Conservation (phyloP, 2,113 vertebrate genomes). For the Raja brachyura region DNA sequence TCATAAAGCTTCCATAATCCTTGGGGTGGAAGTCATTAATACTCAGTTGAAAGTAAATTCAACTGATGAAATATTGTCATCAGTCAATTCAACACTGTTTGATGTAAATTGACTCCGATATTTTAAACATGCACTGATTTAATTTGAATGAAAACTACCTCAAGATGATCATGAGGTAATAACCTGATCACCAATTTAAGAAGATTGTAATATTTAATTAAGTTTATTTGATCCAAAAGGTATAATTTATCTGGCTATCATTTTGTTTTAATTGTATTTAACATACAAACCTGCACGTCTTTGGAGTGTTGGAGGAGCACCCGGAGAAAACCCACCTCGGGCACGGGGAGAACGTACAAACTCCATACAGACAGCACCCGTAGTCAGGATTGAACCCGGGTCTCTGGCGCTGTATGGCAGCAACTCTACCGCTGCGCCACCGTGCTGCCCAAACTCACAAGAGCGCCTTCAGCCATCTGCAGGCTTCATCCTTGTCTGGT, state of each 20-base stretch:
- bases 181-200: neutral
- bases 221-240: neutral
- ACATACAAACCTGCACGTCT: no score
- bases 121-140: neutral
- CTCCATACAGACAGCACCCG: no score
- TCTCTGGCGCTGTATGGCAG: no score
- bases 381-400: no score
- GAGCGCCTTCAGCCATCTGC: no score
- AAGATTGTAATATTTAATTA: neutral
- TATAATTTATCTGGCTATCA: neutral
- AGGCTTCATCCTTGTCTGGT: no score
- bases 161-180: neutral
- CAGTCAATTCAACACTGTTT: neutral
- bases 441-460: no score
- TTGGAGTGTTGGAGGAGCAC: no score
- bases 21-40: constrained; percentile 13
- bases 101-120: neutral
- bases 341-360: no score
- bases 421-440: no score
- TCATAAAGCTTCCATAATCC: neutral
- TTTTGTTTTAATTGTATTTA: neutral
- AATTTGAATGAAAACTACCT: neutral
- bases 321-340: no score
- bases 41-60: neutral
- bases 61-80: constrained; percentile 14